A percentile compares a stretch with the other conserved stretches of the same genome.
Evolutionary conservation across 1,140 invertebrate genomes (phyloP).

Genomic region (Drosophila pseudoananassae): DNA sequence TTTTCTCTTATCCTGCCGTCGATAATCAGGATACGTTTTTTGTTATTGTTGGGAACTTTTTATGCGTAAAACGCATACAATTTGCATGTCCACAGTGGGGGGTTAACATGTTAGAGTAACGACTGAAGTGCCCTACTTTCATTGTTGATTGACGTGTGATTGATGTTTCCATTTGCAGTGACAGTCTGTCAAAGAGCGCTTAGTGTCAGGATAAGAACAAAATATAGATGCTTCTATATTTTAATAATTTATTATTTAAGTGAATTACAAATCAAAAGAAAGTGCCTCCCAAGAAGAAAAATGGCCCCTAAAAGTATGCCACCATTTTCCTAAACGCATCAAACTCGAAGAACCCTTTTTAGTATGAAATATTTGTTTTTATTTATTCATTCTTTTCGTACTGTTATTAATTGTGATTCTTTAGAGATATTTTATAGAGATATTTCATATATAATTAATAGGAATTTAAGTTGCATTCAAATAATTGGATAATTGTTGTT

Average conservation of each 20-base stretch:
- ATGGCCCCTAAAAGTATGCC: constrained; percentile 52
- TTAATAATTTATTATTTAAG: too few species aligned
- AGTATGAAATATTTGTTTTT: constrained; percentile 76
- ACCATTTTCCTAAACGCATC: background rate
- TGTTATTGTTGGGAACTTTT: constrained; percentile 42
- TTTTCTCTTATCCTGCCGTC: constrained; percentile 12
- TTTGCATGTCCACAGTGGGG: constrained; percentile 68
- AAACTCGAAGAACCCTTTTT: constrained; percentile 22
- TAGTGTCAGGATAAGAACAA: background rate
- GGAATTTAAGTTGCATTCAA: constrained; percentile 81
- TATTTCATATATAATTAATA: constrained; percentile 81
- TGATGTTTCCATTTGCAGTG: constrained; percentile 76
- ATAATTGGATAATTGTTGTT: constrained; percentile 62
- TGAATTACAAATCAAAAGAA: background rate
- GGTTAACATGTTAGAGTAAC: constrained; percentile 54
- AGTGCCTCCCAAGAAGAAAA: background rate
- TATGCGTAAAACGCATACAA: constrained; percentile 68
- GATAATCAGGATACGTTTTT: constrained; percentile 37
- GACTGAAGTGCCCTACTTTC: constrained; percentile 74
- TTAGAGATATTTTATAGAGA: constrained; percentile 77
- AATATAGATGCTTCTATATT: background rate
- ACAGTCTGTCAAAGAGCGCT: constrained; percentile 47
- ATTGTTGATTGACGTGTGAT: constrained; percentile 77
- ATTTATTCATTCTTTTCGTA: constrained; percentile 70
- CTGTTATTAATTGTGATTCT: constrained; percentile 72